Evolutionary conservation across 2,797 vertebrate species (phyloP), one percentile per base, ranked within the genome.

Genomic region (Sebastes minor): DNA sequence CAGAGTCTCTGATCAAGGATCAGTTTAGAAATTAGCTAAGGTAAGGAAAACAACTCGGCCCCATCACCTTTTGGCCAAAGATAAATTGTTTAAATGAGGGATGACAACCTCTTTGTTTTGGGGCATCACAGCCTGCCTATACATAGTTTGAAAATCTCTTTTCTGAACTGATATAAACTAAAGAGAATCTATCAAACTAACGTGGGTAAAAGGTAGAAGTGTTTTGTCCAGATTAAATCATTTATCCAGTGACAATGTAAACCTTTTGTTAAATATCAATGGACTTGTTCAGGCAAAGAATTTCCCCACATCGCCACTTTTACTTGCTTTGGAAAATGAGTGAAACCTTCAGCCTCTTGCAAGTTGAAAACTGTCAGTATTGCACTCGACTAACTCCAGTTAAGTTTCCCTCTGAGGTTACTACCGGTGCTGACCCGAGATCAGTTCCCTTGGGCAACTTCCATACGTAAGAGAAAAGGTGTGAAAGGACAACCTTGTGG

Each of bases 401-500:
- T 18, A 46, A 46, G 7, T 20, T 18, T 9, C 46, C 46, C 46
- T 38, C 35, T 33, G 32, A 8, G 20, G 6, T 35, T 9, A 7
- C 12, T 20, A 9, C 75, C 20, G 65, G 25, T 11, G 18, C 76
- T 78, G 85, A 79, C 73, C 78, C 9, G 2, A 64, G 76, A 80
- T 79, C 25, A 28, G 56, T 65, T 84, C 87, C 56, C 70, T 75
- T 12, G 81, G 77, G 82, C 81, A 88, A 86, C 76, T 85, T 88
- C 59, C 12, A 32, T 3, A 10, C 4, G 5, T 2, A 0, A 65
- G 71, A 22, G 62, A 27, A n/a, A 27, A 59, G 28, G 20, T 3
- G 59, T 38, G 16, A 52, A 0, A 20, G 25, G 30, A 25, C 13
- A 3, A 38, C 12, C 22, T 12, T 8, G 25, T 14, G 8, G 1